Conservation (phyloP, 1,140 invertebrate species). For the Caligus rogercresseyi region DNA sequence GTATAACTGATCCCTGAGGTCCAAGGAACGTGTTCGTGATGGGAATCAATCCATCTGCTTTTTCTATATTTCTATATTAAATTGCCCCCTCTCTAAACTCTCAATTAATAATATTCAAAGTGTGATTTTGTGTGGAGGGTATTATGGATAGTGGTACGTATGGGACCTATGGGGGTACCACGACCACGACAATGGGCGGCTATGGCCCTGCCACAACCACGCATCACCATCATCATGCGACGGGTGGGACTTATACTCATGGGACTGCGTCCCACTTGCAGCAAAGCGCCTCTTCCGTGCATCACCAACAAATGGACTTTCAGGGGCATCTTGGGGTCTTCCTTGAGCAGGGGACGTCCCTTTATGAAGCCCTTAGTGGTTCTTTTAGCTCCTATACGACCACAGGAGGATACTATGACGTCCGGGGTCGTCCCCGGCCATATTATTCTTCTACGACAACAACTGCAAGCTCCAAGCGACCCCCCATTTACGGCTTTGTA, state of each 20-base stretch:
- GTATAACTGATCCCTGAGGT: too few relatives aligned
- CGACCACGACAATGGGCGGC: background rate
- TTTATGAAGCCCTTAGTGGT: background rate
- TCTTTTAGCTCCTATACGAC: background rate
- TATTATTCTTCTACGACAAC: background rate
- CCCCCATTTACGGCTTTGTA: slow-evolving; percentile 24
- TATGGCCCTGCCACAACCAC: background rate
- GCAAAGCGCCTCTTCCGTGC: background rate
- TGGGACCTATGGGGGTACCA: background rate
- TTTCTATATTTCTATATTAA: too few relatives aligned
- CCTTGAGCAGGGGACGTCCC: background rate
- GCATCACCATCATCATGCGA: background rate
- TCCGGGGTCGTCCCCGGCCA: background rate
- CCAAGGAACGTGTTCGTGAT: too few relatives aligned
- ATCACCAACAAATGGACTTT: background rate
- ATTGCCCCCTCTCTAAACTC: too few relatives aligned
- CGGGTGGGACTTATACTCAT: background rate
- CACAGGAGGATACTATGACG: background rate
- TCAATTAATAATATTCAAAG: too few relatives aligned
- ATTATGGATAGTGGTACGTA: background rate
- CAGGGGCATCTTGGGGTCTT: background rate
- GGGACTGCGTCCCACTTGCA: background rate
- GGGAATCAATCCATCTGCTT: too few relatives aligned
- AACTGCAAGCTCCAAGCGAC: slow-evolving; percentile 21
- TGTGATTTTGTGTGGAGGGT: too few relatives aligned